Percentiles rank a stretch among this genome's conserved stretches.
Evolutionary conservation across 2,113 vertebrate genomes (phyloP).

Genomic region (Festucalex cinctus): DNA sequence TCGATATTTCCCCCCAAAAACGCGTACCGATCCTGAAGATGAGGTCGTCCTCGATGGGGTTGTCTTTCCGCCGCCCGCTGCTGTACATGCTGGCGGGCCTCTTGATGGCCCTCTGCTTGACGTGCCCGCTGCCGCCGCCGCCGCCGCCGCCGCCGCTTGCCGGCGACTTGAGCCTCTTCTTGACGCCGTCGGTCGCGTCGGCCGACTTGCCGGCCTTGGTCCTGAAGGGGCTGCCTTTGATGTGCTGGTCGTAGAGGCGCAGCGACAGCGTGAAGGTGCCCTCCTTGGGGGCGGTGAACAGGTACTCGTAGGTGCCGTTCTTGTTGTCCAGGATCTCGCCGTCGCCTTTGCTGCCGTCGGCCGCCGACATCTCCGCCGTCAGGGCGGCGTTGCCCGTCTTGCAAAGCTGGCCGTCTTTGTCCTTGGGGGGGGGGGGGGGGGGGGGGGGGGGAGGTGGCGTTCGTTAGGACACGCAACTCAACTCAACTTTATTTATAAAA

Average conservation of each 20-base stretch:
- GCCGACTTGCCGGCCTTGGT: slow-evolving; percentile 84
- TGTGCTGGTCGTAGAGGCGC: slow-evolving; percentile 89
- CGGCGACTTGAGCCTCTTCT: slow-evolving; percentile 89
- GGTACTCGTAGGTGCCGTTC: slow-evolving; percentile 93
- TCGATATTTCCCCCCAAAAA: too few relatives aligned
- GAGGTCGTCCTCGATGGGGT: slow-evolving; percentile 91
- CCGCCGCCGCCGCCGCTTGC: too few relatives aligned
- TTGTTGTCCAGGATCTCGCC: slow-evolving; percentile 94
- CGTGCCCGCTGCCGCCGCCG: slow-evolving; percentile 85
- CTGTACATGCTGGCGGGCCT: slow-evolving; percentile 96
- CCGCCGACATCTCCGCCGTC: slow-evolving; percentile 82
- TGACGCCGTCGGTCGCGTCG: slow-evolving; percentile 83
- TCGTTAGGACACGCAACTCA: too few relatives aligned
- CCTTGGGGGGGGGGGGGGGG: slow-evolving; percentile 70
- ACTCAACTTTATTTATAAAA: too few relatives aligned
- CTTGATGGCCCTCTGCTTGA: slow-evolving; percentile 92
- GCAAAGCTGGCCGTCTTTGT: slow-evolving; percentile 91
- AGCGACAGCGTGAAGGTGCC: slow-evolving; percentile 86
- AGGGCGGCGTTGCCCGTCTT: slow-evolving; percentile 91
- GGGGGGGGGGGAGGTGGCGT: too few relatives aligned
- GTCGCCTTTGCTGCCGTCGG: slow-evolving; percentile 81
- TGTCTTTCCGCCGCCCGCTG: slow-evolving; percentile 92
- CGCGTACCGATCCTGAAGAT: slow-evolving; percentile 89
- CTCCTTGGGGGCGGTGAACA: slow-evolving; percentile 87
- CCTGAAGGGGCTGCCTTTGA: slow-evolving; percentile 93